phyloP scores from a whole-genome alignment of 2,888 invertebrate genomes.

The Agrotis clavis region DNA sequence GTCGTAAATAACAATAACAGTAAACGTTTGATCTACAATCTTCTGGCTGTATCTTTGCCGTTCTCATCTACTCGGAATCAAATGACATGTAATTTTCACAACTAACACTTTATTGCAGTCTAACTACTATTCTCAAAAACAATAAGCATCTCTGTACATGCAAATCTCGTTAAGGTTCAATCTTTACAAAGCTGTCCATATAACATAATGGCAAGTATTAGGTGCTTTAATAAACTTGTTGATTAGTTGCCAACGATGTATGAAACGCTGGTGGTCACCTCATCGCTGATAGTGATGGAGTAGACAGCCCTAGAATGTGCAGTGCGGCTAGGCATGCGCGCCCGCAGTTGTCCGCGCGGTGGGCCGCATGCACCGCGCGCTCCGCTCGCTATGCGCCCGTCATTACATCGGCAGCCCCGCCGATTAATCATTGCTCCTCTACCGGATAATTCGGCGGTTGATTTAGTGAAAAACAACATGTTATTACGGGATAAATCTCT shows the following conservation, averaged over 20 bases:
- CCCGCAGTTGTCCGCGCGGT: slow-evolving; percentile 43
- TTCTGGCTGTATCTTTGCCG: slow-evolving; percentile 9
- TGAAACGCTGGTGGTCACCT: slow-evolving; percentile 46
- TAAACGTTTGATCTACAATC: slow-evolving; percentile 21
- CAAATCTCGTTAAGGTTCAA: slow-evolving; percentile 37
- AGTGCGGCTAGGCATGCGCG: slow-evolving; percentile 33
- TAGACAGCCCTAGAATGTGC: slow-evolving; percentile 52
- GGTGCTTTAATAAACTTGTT: slow-evolving; percentile 36
- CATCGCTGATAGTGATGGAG: slow-evolving; percentile 26
- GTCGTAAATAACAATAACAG: slow-evolving; percentile 45
- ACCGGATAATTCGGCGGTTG: slow-evolving; percentile 91
- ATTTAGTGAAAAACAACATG: slow-evolving; percentile 91
- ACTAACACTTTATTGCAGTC: slow-evolving; percentile 40
- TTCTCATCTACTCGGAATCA: slow-evolving; percentile 28
- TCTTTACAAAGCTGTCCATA: slow-evolving; percentile 10
- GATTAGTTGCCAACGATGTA: slow-evolving; percentile 28
- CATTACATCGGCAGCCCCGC: slow-evolving; percentile 85
- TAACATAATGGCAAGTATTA: slow-evolving; percentile 21
- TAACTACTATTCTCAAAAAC: slow-evolving; percentile 45
- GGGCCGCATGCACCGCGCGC: slow-evolving; percentile 62
- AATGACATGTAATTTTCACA: slow-evolving; percentile 44
- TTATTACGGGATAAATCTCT: slow-evolving; percentile 91
- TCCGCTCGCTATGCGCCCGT: slow-evolving; percentile 70
- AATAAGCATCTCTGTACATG: slow-evolving; percentile 30
- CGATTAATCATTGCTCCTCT: slow-evolving; percentile 90